A percentile compares a stretch with the other conserved stretches of the same genome.
Evolutionary conservation across 2,113 vertebrate genomes (phyloP).

Genomic region (Percopsis transmontana): DNA sequence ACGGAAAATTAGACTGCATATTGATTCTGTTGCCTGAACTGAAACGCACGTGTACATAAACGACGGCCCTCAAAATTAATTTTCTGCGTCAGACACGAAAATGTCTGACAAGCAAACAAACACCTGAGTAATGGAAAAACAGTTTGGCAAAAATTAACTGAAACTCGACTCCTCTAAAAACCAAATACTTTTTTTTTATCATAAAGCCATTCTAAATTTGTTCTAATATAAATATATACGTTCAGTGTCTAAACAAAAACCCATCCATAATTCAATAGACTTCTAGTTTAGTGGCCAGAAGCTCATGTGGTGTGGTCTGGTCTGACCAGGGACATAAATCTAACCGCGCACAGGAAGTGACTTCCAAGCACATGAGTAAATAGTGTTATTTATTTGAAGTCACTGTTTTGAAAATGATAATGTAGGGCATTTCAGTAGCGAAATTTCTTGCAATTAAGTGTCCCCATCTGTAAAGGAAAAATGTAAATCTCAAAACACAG

Average conservation of each 20-base stretch:
- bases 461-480: constrained; percentile 55
- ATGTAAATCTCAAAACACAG: constrained; percentile 44
- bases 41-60: constrained; percentile 24
- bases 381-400: constrained; percentile 21
- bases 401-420: constrained; percentile 47
- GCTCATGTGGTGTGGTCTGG: no score
- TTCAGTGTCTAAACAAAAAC: no score
- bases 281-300: no score
- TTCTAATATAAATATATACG: constrained; percentile 15
- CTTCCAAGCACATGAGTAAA: not conserved
- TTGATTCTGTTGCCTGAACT: constrained; percentile 35
- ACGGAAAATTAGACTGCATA: constrained; percentile 20
- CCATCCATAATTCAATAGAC: no score
- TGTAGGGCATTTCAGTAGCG: constrained; percentile 40
- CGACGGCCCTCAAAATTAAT: constrained; percentile 7
- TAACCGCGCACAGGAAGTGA: no score
- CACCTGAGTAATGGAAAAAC: constrained; percentile 36
- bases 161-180: constrained; percentile 17
- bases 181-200: not conserved
- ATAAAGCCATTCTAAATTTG: not conserved
- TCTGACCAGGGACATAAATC: no score
- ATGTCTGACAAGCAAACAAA: constrained; percentile 25
- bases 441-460: constrained; percentile 50
- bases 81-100: not conserved
- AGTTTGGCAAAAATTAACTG: constrained; percentile 32